Base-by-base conservation (phyloP, 2,113 vertebrate species). In the Antigone vipio region DNA sequence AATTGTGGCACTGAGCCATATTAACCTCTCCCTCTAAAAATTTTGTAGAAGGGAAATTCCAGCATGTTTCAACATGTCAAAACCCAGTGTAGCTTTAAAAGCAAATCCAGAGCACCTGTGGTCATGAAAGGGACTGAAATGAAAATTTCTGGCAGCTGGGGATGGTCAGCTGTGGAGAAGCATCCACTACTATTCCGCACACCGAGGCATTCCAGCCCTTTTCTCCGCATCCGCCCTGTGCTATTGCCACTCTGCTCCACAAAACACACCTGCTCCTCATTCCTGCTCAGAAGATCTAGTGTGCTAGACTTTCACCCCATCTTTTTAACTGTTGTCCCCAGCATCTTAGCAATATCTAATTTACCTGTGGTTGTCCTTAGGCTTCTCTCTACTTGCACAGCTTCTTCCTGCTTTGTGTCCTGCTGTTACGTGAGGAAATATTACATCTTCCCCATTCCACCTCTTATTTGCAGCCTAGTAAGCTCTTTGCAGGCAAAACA, bases 1-100 rank as follows among this genome's bases (percentile, higher is more conserved):
- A 88, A 75, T 87, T 81, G 55, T 89, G 92, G 80, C 96, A 89
- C 56, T 75, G 79, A 93, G 90, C 91, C 83, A 75, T 60, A 56
- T 56, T 63, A 94, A 88, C 47, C 30, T 67, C 72, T 86, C 47
- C 50, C 47, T 87, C 59, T 42, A 63, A 87, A 95, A 78, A 24
- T 50, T 63, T 71, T 92, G 64, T 49, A 68, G 88, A 89, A 77
- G 88, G 86, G 66, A 92, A 97, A 85, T 20, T 92, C 76, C 53
- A 75, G 27, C 34, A 38, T 75, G 56, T 88, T 95, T 91, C 64
- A 75, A 84, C 76, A 74, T 32, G 38, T 77, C 45, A 90, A 82
- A 94, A 83, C 6, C 3, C 22, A 30, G 17, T 9, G 35, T 11
- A 53, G 55, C 5, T 89, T 86, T 56, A 59, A 74, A 94, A 91